These are phyloP conservation scores for Thecophora atra DNA, from an alignment of 2,888 invertebrate species.

Conservation along the genomic window DNA sequence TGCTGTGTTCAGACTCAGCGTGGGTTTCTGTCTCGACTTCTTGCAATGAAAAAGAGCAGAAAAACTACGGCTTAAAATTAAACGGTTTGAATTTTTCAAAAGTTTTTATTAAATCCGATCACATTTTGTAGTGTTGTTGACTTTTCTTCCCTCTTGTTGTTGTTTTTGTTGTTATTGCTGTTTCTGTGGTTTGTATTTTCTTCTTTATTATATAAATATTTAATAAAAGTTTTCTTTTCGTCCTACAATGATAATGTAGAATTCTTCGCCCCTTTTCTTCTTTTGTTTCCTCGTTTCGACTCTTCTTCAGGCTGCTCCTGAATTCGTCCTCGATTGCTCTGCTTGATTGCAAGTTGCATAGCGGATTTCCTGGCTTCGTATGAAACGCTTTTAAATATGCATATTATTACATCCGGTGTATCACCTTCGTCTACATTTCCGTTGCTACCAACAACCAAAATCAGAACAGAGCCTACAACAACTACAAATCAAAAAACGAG, in stretches of 20 bases:
- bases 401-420: constrained; percentile 38
- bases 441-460: not conserved
- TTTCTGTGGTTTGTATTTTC: not conserved
- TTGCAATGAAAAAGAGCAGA: not conserved
- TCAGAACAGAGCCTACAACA: constrained; percentile 22
- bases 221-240: not conserved
- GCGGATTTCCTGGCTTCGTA: not conserved
- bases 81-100: not conserved
- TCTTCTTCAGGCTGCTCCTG: too few relatives aligned
- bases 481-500: not conserved
- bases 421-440: constrained; percentile 24
- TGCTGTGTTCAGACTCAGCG: too few relatives aligned
- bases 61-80: constrained; percentile 1
- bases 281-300: not conserved
- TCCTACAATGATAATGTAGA: not conserved
- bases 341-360: constrained; percentile 20
- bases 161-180: not conserved
- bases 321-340: constrained; percentile 16
- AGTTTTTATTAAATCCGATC: not conserved
- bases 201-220: constrained; percentile 4
- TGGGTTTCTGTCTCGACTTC: too few relatives aligned
- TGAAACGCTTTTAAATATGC: constrained; percentile 35
- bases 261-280: not conserved
- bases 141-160: too few relatives aligned
- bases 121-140: not conserved